A percentile compares a stretch with the other conserved stretches of the same genome.
These are phyloP conservation scores for Heliconius hermathena DNA, from an alignment of 1,140 invertebrate genomes.

Conservation along the genomic window DNA sequence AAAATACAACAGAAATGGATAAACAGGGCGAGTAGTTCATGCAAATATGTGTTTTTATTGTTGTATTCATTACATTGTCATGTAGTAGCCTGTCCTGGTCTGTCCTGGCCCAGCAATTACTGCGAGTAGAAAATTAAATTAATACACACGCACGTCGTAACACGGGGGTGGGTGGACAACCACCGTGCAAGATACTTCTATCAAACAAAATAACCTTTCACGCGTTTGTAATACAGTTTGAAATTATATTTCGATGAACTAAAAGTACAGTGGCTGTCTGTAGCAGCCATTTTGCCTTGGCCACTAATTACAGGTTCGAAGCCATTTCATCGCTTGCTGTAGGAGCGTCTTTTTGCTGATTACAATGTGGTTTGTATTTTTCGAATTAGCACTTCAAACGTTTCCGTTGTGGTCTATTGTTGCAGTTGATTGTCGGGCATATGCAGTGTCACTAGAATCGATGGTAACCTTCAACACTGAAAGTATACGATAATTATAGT, in stretches of 20 bases:
- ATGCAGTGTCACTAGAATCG: conserved; percentile 31
- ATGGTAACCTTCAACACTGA: conserved; percentile 34
- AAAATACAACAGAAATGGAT: neutral
- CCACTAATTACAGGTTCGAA: conserved; percentile 72
- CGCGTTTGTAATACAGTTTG: conserved; percentile 11
- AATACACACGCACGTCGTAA: conserved; percentile 72
- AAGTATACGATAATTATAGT: conserved; percentile 31
- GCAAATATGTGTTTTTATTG: conserved; percentile 52
- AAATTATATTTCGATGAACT: conserved; percentile 28
- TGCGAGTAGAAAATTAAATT: conserved; percentile 80
- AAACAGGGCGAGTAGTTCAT: conserved; percentile 22
- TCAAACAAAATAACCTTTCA: conserved; percentile 33
- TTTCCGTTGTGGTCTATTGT: conserved; percentile 72
- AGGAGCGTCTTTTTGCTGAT: conserved; percentile 66
- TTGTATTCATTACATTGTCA: conserved; percentile 65
- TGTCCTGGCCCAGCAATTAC: conserved; percentile 70
- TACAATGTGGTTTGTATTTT: conserved; percentile 76
- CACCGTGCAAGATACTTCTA: conserved; percentile 44
- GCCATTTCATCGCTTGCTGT: conserved; percentile 67
- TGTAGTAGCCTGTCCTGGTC: conserved; percentile 41
- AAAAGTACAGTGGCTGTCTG: conserved; percentile 41
- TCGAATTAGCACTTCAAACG: conserved; percentile 78
- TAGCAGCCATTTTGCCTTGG: conserved; percentile 75
- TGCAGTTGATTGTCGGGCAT: conserved; percentile 56
- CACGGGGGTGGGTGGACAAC: conserved; percentile 55